Base-by-base conservation (phyloP, 2,113 vertebrate genomes). In the Pachycephala philippinensis region DNA sequence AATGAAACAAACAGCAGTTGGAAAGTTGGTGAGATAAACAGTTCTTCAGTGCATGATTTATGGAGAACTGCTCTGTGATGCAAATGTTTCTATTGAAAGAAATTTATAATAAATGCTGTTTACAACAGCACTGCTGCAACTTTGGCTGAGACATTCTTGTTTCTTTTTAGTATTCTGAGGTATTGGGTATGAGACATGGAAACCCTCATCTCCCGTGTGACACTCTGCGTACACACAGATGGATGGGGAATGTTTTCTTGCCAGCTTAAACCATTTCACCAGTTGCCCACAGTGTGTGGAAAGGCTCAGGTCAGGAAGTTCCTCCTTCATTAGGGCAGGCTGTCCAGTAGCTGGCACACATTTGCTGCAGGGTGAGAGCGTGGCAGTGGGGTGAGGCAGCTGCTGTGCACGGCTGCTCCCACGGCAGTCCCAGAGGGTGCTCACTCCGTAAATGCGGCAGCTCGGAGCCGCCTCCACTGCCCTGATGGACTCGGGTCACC, bases 21-120 rank as follows among this genome's bases (percentile, higher is more conserved):
- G 71, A 84, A 90, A 86, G 76, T 91, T 84, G 71, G 79, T 84
- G 87, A 93, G 63, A 65, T 76, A 78, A 91, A 96, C 71, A 63
- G 66, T 80, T 90, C 86, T 66, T 74, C 71, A 39, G 50, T 47
- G 27, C 44, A 12, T 63, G 63, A 70, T 86, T 76, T 75, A 71
- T 83, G 79, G 79, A 91, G 82, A 90, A 18, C 83, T 66, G 79
- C 39, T 86, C 69, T 70, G 57, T 49, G 47, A 60, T 94, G 85
- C 54, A 88, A 77, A 54, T 80, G 54, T 84, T 93, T 83, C 79
- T 66, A 2, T 13, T 94, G 90, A 56, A 88, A 80, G 42, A 86
- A 61, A 80, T 69, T 50, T n/a, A 68, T 61, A 84, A 45, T 64
- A 82, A 79, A 79, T 84, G 53, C 31, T 72, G 37, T 87, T 94